Evolutionary conservation across 30 jellyfish, hydroid and myxozoan genomes (phyloP).

Genomic region (Nemopilema nomurai): DNA sequence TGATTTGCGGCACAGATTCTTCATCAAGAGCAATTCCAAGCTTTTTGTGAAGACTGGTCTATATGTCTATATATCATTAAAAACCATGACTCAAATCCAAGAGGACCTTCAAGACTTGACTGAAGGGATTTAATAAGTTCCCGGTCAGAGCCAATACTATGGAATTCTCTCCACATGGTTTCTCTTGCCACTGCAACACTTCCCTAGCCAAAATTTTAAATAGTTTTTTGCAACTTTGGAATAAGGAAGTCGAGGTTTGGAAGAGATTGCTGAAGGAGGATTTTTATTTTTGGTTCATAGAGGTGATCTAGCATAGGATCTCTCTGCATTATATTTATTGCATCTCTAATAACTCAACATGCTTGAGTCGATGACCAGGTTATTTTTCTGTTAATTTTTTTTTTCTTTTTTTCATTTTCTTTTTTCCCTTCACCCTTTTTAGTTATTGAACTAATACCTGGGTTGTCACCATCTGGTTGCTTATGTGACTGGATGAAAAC

Average conservation of each 20-base stretch:
- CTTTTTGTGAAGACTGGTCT: conserved; percentile 24
- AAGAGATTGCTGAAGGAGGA: neutral
- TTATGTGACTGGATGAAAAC: neutral
- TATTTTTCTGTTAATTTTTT: neutral
- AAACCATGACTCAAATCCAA: conserved; percentile 35
- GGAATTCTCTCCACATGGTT: conserved; percentile 3
- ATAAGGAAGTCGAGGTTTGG: neutral
- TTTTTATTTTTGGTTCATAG: neutral
- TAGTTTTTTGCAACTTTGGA: neutral
- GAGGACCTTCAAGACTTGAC: conserved; percentile 14
- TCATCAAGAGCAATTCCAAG: neutral
- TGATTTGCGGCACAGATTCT: conserved; percentile 2
- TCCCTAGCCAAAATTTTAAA: neutral
- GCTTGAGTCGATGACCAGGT: neutral
- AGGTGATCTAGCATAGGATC: neutral
- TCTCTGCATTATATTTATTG: neutral
- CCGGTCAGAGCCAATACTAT: conserved; percentile 1
- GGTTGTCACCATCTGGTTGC: neutral
- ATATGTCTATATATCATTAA: conserved; percentile 17
- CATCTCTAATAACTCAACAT: neutral
- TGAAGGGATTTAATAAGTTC: neutral
- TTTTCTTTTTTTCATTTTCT: neutral
- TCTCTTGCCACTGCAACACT: neutral
- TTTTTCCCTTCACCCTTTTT: neutral
- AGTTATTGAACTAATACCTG: neutral